Base-by-base conservation (phyloP, 2,797 vertebrate species). In the Rhinichthys osculus region DNA sequence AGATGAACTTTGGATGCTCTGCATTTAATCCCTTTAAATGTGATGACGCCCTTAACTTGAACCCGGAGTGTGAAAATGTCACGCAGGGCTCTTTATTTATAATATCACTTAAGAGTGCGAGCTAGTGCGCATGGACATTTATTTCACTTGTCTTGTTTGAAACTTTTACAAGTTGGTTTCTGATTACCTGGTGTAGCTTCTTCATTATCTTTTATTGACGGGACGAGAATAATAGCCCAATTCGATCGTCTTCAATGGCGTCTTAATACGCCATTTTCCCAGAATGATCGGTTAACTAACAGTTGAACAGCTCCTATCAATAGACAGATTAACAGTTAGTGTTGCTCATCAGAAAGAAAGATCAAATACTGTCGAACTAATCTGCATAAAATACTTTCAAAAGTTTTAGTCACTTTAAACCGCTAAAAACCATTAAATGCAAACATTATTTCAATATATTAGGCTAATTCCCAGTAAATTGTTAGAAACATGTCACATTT, bases 41-140 rank as follows among this genome's bases (percentile, higher is more conserved):
- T 94, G 93, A 94, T 89, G 93, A 76, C 88, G 95, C 91, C 95
- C 95, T 95, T 93, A 92, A 95, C 95, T 95, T 96, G 96, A 96
- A 95, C 95, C 90, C 94, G 90, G 90, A 91, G 93, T 94, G 95
- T 95, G 94, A 95, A 93, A 92, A 92, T 92, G 93, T 94, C 96
- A 94, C 92, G 93, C 94, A 92, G 94, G 90, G 95, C 87, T 54
- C 90, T 91, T 93, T 92, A 93, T 95, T 95, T 94, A 92, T 93
- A 92, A 89, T 93, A 94, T 94, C 93, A 92, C 93, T 93, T 93
- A 92, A 92, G 89, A 92, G 93, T 94, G 95, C 93, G 92, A 94
- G 91, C 90, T 40, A 87, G 85, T 93, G 95, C 93, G 95, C 94
- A 94, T 94, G 92, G 89, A 93, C 89, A 93, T 95, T 94, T 91